Conservation (phyloP, 2,113 vertebrate genomes). For the Murina feae region DNA sequence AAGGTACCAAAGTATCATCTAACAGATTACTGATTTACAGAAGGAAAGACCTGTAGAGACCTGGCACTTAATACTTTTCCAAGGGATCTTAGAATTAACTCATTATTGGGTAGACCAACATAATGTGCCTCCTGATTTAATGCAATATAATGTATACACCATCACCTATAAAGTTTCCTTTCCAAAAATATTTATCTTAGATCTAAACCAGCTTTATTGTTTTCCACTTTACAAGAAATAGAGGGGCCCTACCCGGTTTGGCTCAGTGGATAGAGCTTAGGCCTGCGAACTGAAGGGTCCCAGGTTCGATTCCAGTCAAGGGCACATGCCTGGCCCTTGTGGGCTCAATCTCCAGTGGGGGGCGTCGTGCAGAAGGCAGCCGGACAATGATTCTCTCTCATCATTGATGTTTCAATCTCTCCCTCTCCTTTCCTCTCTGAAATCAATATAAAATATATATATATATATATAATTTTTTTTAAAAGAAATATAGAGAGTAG, state of each 20-base stretch:
- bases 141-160: not conserved
- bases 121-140: not conserved
- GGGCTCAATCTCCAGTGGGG: no score
- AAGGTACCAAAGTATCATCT: not conserved
- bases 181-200: not conserved
- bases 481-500: not conserved
- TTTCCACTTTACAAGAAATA: slow-evolving; percentile 10
- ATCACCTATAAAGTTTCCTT: not conserved
- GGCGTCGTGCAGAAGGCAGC: no score
- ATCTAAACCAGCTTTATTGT: not conserved
- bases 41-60: not conserved
- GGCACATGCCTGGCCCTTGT: no score
- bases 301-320: no score
- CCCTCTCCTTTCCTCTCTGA: no score
- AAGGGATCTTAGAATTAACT: not conserved
- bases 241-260: not conserved
- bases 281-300: no score
- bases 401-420: no score
- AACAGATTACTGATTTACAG: not conserved
- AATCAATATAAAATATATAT: no score
- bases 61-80: not conserved
- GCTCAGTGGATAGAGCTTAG: no score
- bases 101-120: not conserved
- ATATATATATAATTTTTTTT: no score
- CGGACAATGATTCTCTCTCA: no score